phyloP scores from a whole-genome alignment of 2,888 invertebrate species.

The Pseudococcus viburni region DNA sequence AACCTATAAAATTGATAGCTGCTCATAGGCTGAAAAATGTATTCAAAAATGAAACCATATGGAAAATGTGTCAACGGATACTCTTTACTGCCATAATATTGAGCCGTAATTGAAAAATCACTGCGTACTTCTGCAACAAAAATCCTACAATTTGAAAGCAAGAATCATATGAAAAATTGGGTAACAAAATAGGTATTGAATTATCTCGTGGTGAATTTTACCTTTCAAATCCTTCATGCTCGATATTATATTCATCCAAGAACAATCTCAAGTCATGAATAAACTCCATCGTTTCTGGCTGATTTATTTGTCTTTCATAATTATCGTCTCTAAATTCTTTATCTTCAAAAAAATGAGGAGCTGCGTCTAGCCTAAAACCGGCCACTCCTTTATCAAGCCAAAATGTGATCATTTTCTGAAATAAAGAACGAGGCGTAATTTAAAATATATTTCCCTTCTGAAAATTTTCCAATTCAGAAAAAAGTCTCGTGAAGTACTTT shows the following conservation, averaged over 20 bases:
- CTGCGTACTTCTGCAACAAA: neutral
- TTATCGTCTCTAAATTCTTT: conserved; percentile 60
- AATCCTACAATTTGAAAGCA: neutral
- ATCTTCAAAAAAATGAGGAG: conserved; percentile 57
- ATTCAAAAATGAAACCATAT: neutral
- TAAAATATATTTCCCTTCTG: neutral
- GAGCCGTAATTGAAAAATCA: neutral
- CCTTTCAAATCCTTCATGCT: conserved; percentile 55
- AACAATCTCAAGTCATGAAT: conserved; percentile 58
- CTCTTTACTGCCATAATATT: neutral
- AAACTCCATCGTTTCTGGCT: conserved; percentile 58
- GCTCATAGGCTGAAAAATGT: neutral
- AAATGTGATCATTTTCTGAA: conserved; percentile 50
- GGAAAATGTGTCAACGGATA: neutral
- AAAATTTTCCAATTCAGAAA: neutral
- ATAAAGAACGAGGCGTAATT: neutral
- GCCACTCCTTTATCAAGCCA: conserved; percentile 67
- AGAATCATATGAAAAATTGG: too few relatives aligned
- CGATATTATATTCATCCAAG: conserved; percentile 54
- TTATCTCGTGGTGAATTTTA: neutral
- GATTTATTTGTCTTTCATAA: neutral
- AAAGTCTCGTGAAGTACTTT: neutral
- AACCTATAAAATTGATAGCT: neutral
- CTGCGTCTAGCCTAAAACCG: conserved; percentile 63
- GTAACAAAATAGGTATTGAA: too few relatives aligned